These are phyloP conservation scores for Squalus acanthias DNA, from an alignment of 2,797 vertebrate genomes.

Conservation along the genomic window DNA sequence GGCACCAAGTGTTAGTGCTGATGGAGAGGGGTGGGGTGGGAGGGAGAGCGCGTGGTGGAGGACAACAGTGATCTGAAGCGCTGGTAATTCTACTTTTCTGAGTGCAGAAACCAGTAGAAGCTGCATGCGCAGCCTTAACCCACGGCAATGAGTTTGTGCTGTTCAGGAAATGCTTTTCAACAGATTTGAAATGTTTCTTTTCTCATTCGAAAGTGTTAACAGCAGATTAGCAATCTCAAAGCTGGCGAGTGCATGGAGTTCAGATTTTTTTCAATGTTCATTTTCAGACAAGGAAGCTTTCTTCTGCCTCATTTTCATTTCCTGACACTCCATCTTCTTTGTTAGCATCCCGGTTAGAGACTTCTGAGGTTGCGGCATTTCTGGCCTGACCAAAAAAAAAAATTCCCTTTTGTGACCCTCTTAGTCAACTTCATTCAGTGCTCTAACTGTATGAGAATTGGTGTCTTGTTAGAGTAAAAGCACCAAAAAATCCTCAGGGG, in stretches of 20 bases:
- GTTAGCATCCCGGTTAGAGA: neutral
- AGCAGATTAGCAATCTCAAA: neutral
- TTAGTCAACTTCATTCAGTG: neutral
- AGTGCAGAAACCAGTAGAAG: neutral
- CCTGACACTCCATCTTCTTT: slow-evolving; percentile 15
- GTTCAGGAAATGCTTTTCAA: too few relatives aligned
- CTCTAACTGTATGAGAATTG: slow-evolving; percentile 41
- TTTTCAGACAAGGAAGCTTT: slow-evolving; percentile 13
- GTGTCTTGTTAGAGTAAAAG: slow-evolving; percentile 42
- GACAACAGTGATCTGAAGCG: neutral
- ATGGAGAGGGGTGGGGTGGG: neutral
- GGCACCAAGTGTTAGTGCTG: neutral
- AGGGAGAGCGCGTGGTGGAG: neutral
- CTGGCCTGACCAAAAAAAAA: neutral
- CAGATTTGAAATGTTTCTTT: neutral
- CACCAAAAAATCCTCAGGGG: slow-evolving; percentile 39
- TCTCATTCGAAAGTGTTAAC: neutral
- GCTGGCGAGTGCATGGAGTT: neutral
- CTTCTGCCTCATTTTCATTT: slow-evolving; percentile 25
- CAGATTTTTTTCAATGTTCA: neutral
- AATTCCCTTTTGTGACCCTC: neutral
- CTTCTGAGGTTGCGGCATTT: neutral
- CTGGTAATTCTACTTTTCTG: neutral
- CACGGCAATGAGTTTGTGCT: neutral
- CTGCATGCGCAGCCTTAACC: neutral